phyloP scores from a whole-genome alignment of 2,113 vertebrate species.

The Phocoena phocoena region DNA sequence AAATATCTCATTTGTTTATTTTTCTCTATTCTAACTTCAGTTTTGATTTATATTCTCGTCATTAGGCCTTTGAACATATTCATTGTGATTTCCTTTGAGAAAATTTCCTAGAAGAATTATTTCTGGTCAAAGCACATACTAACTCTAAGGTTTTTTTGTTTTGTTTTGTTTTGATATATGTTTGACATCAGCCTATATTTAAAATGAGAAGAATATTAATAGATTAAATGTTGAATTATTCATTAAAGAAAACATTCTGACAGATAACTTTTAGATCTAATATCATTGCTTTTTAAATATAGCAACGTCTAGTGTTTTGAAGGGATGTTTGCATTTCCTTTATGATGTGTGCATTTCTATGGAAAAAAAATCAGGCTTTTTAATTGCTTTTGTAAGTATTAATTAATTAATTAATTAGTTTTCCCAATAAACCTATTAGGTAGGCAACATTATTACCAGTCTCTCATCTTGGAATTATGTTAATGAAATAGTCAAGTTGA shows the following conservation, averaged over 20 bases:
- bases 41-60: not conserved
- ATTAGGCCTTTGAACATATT: not conserved
- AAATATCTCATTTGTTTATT: not conserved
- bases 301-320: not conserved
- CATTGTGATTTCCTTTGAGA: slow-evolving; percentile 18
- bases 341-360: not conserved
- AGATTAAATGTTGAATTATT: slow-evolving; percentile 47
- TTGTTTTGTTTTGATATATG: not conserved
- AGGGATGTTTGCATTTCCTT: slow-evolving; percentile 41
- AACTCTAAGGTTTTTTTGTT: not conserved
- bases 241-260: slow-evolving; percentile 57
- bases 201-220: slow-evolving; percentile 60
- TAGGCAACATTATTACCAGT: slow-evolving; percentile 40
- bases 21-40: slow-evolving; percentile 19
- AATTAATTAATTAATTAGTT: slow-evolving; percentile 51
- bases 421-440: slow-evolving; percentile 45
- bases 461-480: slow-evolving; percentile 28
- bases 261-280: not conserved
- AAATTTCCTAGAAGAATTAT: slow-evolving; percentile 7
- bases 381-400: not conserved
- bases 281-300: slow-evolving; percentile 32
- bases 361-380: not conserved
- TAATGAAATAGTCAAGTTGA: slow-evolving; percentile 51
- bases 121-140: not conserved
- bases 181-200: slow-evolving; percentile 49